phyloP scores from a whole-genome alignment of 2,888 invertebrate genomes.

The Oscheius sp. region DNA sequence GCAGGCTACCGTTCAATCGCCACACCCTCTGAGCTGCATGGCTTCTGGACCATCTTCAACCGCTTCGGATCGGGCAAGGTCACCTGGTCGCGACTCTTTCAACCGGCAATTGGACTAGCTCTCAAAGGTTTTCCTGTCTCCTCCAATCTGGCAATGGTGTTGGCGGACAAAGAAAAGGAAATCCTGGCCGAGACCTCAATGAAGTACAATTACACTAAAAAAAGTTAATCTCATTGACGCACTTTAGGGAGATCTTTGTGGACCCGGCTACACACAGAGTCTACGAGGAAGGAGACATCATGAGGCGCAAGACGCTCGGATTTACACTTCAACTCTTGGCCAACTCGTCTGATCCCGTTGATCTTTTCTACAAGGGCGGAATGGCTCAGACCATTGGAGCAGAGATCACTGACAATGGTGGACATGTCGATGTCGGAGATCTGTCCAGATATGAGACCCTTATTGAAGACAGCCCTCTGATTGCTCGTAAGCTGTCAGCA shows the following conservation, averaged over 20 bases:
- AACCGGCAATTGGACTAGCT: slow-evolving; percentile 67
- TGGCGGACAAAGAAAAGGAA: slow-evolving; percentile 64
- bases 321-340: slow-evolving; percentile 62
- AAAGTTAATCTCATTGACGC: neutral
- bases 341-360: slow-evolving; percentile 68
- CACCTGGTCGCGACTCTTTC: slow-evolving; percentile 56
- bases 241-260: slow-evolving; percentile 66
- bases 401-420: slow-evolving; percentile 67
- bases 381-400: slow-evolving; percentile 71
- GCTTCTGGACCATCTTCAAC: slow-evolving; percentile 70
- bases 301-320: slow-evolving; percentile 68
- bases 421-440: slow-evolving; percentile 48
- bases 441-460: slow-evolving; percentile 63
- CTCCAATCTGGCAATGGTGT: slow-evolving; percentile 69
- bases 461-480: slow-evolving; percentile 64
- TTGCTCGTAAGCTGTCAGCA: slow-evolving; percentile 23
- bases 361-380: slow-evolving; percentile 72
- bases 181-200: slow-evolving; percentile 67
- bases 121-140: slow-evolving; percentile 67
- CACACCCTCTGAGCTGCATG: slow-evolving; percentile 72
- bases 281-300: slow-evolving; percentile 72
- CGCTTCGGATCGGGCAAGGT: slow-evolving; percentile 70
- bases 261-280: slow-evolving; percentile 69
- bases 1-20: slow-evolving; percentile 66
- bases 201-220: slow-evolving; percentile 46